These are phyloP conservation scores for Marronus borbonicus DNA, from an alignment of 2,888 invertebrate species.

Conservation along the genomic window DNA sequence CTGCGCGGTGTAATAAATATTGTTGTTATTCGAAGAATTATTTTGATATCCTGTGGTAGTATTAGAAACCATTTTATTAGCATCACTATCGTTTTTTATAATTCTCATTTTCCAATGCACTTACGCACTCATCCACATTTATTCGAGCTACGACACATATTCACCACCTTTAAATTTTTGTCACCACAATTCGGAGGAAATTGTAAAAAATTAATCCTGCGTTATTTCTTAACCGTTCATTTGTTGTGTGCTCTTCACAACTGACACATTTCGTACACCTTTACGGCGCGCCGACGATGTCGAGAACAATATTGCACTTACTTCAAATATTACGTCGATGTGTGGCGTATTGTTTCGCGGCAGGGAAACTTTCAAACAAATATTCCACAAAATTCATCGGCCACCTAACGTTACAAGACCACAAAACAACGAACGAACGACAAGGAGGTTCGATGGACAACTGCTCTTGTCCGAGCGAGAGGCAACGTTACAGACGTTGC, in stretches of 20 bases:
- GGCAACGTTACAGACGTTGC: conserved; percentile 31
- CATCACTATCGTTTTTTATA: conserved; percentile 5
- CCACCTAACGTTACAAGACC: not conserved
- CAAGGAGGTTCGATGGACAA: not conserved
- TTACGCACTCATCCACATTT: not conserved
- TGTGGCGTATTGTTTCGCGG: conserved; percentile 35
- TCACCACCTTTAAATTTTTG: not conserved
- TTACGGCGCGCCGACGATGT: not conserved
- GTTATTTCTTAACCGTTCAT: not conserved
- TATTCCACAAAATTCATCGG: conserved; percentile 34
- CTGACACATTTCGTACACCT: not conserved
- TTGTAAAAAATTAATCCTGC: not conserved
- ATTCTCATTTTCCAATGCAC: conserved; percentile 32
- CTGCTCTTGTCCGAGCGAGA: conserved; percentile 15
- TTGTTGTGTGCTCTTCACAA: conserved; percentile 3
- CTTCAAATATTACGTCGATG: conserved; percentile 22
- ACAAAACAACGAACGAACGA: conserved; percentile 12
- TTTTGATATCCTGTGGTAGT: conserved; percentile 20
- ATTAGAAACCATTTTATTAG: conserved; percentile 37
- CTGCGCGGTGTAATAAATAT: conserved; percentile 34
- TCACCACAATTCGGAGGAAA: too few relatives aligned
- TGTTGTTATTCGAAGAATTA: conserved; percentile 32
- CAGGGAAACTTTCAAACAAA: conserved; percentile 32
- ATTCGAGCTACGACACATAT: not conserved
- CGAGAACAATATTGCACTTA: conserved; percentile 23